These are phyloP conservation scores for Mechanitis messenoides DNA, from an alignment of 2,888 invertebrate species.

Conservation along the genomic window DNA sequence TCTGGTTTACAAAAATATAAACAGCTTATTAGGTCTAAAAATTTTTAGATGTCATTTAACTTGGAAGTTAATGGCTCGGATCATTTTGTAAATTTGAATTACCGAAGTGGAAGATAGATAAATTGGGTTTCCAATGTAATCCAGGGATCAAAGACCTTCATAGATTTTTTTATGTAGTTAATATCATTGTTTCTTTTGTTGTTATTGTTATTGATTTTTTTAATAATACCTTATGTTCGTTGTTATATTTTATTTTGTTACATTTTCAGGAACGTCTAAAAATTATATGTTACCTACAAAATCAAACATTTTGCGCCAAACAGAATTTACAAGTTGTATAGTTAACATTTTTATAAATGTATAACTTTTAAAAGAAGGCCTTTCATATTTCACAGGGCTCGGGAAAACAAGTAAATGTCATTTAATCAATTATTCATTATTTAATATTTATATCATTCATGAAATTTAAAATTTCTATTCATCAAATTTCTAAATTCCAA, in stretches of 20 bases:
- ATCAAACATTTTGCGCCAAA: no score
- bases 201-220: constrained; percentile 1
- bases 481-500: no score
- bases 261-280: not conserved
- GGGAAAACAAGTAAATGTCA: no score
- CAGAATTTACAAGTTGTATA: no score
- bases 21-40: constrained; percentile 25
- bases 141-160: constrained; percentile 35
- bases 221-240: not conserved
- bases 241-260: not conserved
- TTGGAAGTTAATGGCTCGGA: constrained; percentile 61
- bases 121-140: constrained; percentile 50
- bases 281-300: no score
- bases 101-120: constrained; percentile 65
- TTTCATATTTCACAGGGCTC: no score
- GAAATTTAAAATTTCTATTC: no score
- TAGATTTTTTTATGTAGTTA: constrained; percentile 31
- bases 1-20: not conserved
- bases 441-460: no score
- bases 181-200: not conserved
- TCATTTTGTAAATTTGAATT: constrained; percentile 61
- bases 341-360: no score
- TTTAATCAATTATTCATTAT: no score
- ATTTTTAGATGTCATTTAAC: constrained; percentile 41
- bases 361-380: no score